Percentiles rank a stretch among this genome's conserved stretches.
Conservation (phyloP, 2,113 vertebrate species). For the Pangasianodon gigas region DNA sequence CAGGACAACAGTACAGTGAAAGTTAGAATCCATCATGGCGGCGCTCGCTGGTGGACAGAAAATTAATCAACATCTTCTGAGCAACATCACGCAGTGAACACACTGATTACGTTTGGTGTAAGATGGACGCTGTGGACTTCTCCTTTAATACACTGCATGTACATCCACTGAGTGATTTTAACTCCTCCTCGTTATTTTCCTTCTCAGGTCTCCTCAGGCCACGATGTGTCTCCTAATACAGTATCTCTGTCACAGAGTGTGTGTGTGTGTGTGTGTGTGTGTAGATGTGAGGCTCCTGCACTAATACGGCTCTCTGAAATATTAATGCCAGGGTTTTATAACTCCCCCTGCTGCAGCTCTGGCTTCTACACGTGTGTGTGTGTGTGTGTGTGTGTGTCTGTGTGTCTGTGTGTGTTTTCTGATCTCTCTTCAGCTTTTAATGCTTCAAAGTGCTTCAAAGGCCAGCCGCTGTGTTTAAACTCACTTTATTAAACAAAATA, state of each 20-base stretch:
- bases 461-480: background rate
- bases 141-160: background rate
- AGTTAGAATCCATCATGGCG: too few species aligned
- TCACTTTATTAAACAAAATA: background rate
- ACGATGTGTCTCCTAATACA: background rate
- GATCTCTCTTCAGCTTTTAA: background rate
- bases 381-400: conserved; percentile 12
- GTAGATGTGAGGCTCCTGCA: background rate
- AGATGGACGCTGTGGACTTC: background rate
- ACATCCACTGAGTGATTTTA: too few species aligned
- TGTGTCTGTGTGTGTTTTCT: conserved; percentile 3
- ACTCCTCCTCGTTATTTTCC: background rate
- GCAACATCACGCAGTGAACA: background rate
- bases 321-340: conserved; percentile 14
- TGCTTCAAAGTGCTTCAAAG: background rate
- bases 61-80: background rate
- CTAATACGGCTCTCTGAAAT: background rate
- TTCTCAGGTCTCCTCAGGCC: background rate
- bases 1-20: too few species aligned
- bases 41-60: too few species aligned
- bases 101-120: background rate
- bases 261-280: conserved; percentile 23
- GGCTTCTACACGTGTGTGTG: background rate
- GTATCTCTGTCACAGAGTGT: background rate
- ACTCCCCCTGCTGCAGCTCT: background rate